Conservation (phyloP, 2,888 invertebrate species). For the Sarcophaga variegata region DNA sequence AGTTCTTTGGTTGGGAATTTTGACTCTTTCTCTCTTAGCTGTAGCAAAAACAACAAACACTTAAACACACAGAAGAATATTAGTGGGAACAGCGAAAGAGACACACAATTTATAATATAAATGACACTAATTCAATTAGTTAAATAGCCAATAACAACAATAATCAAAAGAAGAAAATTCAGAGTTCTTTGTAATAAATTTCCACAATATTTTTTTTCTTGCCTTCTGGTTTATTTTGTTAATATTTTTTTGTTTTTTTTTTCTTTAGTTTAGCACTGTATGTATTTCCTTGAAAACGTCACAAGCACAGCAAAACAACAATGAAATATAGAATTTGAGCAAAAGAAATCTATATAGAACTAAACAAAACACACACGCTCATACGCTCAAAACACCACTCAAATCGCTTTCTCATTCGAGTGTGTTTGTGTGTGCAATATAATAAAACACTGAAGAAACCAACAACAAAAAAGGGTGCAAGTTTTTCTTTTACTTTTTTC, state of each 20-base stretch:
- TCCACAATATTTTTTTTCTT: constrained; percentile 14
- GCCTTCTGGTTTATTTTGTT: background rate
- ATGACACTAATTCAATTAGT: constrained; percentile 66
- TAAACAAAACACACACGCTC: constrained; percentile 31
- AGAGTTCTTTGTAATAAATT: constrained; percentile 39
- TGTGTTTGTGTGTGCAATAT: constrained; percentile 21
- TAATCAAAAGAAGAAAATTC: constrained; percentile 6
- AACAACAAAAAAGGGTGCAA: constrained; percentile 62
- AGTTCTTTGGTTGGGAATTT: constrained; percentile 21
- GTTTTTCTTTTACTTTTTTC: constrained; percentile 29
- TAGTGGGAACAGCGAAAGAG: background rate
- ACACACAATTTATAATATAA: constrained; percentile 4
- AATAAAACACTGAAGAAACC: constrained; percentile 40
- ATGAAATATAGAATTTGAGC: constrained; percentile 7
- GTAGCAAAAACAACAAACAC: background rate
- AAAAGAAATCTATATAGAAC: constrained; percentile 16
- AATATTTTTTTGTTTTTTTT: background rate
- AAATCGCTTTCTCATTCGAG: background rate
- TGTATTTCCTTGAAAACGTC: background rate
- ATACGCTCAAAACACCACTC: constrained; percentile 42
- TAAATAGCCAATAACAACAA: constrained; percentile 6
- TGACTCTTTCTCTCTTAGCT: constrained; percentile 1
- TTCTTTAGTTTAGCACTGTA: constrained; percentile 6
- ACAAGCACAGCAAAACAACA: constrained; percentile 20
- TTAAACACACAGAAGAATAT: background rate